Percentiles rank a stretch among this genome's conserved stretches.
Conservation (phyloP, 2,113 vertebrate genomes). For the Naja naja region DNA sequence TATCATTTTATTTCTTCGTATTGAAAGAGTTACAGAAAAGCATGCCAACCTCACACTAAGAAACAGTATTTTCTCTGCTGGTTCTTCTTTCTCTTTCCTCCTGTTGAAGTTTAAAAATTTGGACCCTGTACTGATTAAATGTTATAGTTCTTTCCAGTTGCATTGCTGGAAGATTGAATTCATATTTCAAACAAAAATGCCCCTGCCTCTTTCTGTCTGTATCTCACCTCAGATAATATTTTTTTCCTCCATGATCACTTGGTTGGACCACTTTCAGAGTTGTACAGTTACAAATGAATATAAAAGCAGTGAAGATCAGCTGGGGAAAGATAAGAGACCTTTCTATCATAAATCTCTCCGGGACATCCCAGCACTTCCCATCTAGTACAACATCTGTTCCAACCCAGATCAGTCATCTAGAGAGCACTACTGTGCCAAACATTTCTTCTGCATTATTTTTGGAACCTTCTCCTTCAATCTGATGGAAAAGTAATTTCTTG, state of each 20-base stretch:
- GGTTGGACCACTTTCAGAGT: background rate
- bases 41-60: background rate
- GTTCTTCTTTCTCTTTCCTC: background rate
- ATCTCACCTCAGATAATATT: background rate
- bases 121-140: background rate
- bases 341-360: background rate
- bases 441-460: background rate
- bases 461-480: background rate
- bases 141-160: background rate
- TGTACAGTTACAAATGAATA: background rate
- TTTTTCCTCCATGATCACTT: background rate
- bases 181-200: background rate
- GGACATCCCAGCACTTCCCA: background rate
- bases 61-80: background rate
- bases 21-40: background rate
- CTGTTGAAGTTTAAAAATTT: background rate
- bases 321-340: background rate
- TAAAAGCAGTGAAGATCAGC: background rate
- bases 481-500: background rate
- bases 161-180: background rate
- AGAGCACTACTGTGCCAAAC: background rate
- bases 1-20: background rate
- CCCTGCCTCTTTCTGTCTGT: background rate
- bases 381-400: background rate
- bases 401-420: background rate